These are phyloP conservation scores for Lasioglossum morio DNA, from an alignment of 2,888 invertebrate species.

Conservation along the genomic window DNA sequence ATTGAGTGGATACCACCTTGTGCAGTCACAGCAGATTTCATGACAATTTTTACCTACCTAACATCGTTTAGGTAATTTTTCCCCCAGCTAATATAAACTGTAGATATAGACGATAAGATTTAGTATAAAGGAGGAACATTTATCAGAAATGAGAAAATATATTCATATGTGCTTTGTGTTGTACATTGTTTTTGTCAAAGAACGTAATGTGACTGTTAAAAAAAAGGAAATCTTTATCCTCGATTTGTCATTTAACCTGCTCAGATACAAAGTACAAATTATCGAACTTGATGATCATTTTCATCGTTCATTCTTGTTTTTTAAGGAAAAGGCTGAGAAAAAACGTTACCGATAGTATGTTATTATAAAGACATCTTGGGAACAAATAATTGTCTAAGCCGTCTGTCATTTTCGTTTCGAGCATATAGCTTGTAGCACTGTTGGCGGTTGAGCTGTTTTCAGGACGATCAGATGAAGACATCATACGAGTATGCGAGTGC, in stretches of 20 bases:
- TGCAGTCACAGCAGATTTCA: conserved; percentile 71
- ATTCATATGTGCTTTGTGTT: conserved; percentile 66
- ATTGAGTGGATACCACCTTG: conserved; percentile 52
- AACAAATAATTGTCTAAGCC: conserved; percentile 71
- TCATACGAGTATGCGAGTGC: conserved; percentile 30
- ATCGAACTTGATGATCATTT: conserved; percentile 63
- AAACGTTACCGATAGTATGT: conserved; percentile 61
- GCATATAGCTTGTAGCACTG: conserved; percentile 48
- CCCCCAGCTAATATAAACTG: conserved; percentile 73
- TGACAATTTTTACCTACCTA: conserved; percentile 75
- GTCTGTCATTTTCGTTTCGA: conserved; percentile 60
- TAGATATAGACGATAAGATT: conserved; percentile 78
- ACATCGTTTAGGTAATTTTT: conserved; percentile 73
- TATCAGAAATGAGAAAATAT: conserved; percentile 52
- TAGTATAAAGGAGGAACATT: conserved; percentile 64
- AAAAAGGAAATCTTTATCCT: conserved; percentile 49
- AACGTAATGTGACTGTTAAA: conserved; percentile 55
- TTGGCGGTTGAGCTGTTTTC: conserved; percentile 72
- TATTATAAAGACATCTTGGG: conserved; percentile 70
- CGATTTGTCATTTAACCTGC: conserved; percentile 64
- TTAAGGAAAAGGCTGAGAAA: conserved; percentile 60
- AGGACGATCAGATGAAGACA: conserved; percentile 48
- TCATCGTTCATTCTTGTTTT: conserved; percentile 62
- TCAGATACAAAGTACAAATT: conserved; percentile 72
- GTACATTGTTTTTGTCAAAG: conserved; percentile 61